These are phyloP conservation scores for Zaprionus obscuricornis DNA, from an alignment of 2,888 invertebrate genomes.

Conservation along the genomic window DNA sequence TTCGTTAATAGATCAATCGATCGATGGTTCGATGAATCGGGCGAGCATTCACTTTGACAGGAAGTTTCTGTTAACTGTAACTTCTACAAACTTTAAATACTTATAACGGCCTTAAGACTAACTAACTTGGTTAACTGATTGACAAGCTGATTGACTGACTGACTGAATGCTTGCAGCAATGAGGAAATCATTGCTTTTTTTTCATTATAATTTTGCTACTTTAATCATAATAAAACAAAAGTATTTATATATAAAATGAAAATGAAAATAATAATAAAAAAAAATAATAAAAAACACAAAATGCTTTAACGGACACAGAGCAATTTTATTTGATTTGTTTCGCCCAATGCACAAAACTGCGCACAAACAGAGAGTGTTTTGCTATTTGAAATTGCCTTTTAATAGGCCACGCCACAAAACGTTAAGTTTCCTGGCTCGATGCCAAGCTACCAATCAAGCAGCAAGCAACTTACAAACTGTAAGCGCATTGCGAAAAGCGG, in stretches of 20 bases:
- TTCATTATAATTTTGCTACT: constrained; percentile 23
- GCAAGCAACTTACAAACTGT: not conserved
- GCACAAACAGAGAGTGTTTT: constrained; percentile 35
- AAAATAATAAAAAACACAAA: too few relatives aligned
- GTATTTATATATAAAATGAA: too few relatives aligned
- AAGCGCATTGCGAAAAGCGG: constrained; percentile 50
- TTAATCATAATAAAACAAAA: constrained; percentile 39
- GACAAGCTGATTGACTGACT: constrained; percentile 27
- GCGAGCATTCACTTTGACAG: constrained; percentile 15
- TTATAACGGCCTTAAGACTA: constrained; percentile 14
- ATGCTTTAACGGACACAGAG: too few relatives aligned
- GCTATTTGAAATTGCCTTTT: constrained; percentile 55
- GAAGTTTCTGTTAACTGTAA: constrained; percentile 14
- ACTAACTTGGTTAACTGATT: constrained; percentile 7
- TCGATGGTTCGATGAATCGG: constrained; percentile 18
- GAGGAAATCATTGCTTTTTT: constrained; percentile 56
- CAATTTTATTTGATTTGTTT: constrained; percentile 40
- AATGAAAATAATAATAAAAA: too few relatives aligned
- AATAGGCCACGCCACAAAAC: constrained; percentile 59
- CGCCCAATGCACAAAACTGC: constrained; percentile 39
- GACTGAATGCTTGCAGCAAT: constrained; percentile 52
- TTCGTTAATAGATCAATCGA: constrained; percentile 4
- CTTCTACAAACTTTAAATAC: constrained; percentile 3
- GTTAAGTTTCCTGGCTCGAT: constrained; percentile 60
- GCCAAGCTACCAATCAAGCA: too few relatives aligned